Evolutionary conservation across 2,888 invertebrate species (phyloP).

Genomic region (Acanthosepion pharaonis): DNA sequence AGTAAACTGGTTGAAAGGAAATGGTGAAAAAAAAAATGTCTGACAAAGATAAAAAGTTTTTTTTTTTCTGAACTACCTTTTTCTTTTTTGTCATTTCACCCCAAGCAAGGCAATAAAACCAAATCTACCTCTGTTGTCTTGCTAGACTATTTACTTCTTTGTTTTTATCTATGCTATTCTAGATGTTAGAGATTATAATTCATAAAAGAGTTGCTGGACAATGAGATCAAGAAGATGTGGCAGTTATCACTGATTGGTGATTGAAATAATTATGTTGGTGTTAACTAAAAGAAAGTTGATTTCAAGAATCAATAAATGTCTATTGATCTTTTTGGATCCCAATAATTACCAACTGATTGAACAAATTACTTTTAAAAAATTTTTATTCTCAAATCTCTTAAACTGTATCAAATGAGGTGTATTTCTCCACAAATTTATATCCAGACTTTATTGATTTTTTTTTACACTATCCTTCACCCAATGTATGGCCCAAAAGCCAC

Average conservation of each 20-base stretch:
- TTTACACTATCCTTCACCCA: no score
- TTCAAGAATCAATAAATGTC: slow-evolving; percentile 34
- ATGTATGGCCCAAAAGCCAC: no score
- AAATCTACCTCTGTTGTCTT: background rate
- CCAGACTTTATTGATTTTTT: background rate
- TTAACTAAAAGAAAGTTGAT: background rate
- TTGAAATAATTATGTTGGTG: slow-evolving; percentile 1
- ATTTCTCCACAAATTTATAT: background rate
- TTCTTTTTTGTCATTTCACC: no score
- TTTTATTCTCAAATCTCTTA: background rate
- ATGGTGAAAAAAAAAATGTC: no score
- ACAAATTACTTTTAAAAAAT: background rate
- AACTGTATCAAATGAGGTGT: background rate
- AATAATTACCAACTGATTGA: background rate
- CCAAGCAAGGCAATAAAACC: no score
- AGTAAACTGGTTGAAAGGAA: no score
- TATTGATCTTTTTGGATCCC: slow-evolving; percentile 18
- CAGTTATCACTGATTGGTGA: background rate
- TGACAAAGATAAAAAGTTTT: no score
- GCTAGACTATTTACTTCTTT: background rate
- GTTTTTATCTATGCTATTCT: background rate
- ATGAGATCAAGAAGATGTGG: background rate
- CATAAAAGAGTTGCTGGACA: background rate
- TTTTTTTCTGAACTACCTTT: no score
- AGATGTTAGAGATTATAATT: background rate